Evolutionary conservation across 1,140 invertebrate genomes (phyloP).

Genomic region (Eurytemora carolleeae): DNA sequence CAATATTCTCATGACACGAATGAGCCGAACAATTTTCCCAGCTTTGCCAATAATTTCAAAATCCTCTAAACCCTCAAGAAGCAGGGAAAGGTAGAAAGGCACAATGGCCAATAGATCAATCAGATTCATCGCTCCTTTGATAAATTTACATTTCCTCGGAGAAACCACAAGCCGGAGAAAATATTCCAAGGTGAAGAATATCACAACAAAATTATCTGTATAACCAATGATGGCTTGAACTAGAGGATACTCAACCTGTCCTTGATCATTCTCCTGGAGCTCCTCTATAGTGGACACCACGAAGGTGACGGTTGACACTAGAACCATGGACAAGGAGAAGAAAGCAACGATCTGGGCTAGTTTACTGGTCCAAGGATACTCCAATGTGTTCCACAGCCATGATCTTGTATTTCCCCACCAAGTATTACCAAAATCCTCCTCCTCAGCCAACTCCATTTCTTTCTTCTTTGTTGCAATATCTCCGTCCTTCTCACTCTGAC

Average conservation of each 20-base stretch:
- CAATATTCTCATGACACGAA: conserved; percentile 9
- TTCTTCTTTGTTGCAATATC: background rate
- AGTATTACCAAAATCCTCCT: background rate
- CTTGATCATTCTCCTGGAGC: conserved; percentile 1
- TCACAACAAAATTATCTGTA: conserved; percentile 6
- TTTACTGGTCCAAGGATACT: conserved; percentile 14
- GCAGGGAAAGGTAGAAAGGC: conserved; percentile 6
- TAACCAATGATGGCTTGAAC: conserved; percentile 8
- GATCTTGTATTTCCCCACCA: background rate
- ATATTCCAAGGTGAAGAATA: conserved; percentile 15
- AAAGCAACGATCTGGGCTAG: conserved; percentile 4
- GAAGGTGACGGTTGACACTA: conserved; percentile 13
- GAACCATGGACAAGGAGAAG: conserved; percentile 10
- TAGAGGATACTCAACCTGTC: background rate
- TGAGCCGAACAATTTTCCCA: conserved; percentile 13
- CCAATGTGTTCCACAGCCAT: conserved; percentile 12
- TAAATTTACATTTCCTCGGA: conserved; percentile 7
- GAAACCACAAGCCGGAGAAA: conserved; percentile 3
- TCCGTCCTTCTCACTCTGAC: conserved; percentile 11
- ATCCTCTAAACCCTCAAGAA: conserved; percentile 10
- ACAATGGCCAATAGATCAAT: conserved; percentile 14
- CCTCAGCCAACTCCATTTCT: background rate
- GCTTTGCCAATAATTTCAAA: conserved; percentile 16
- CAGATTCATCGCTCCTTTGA: conserved; percentile 12
- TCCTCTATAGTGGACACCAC: conserved; percentile 15